Percentiles rank a stretch among this genome's conserved stretches.
phyloP scores from a whole-genome alignment of 2,113 vertebrate genomes.

The Myiopsitta monachus region DNA sequence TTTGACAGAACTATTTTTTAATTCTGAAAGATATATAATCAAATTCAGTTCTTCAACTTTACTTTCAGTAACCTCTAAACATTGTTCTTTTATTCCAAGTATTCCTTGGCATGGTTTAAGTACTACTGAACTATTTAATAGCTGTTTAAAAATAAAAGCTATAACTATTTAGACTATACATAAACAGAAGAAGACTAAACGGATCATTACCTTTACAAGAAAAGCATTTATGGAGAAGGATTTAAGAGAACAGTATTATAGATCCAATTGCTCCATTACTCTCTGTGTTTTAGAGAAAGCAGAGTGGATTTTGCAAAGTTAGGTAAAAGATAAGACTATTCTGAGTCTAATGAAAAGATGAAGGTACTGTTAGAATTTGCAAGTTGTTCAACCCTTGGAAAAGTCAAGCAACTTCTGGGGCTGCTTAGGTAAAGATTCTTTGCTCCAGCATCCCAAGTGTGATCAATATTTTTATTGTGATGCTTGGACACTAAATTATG shows the following conservation, averaged over 20 bases:
- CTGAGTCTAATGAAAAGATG: background rate
- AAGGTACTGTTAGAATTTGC: background rate
- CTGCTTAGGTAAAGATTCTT: background rate
- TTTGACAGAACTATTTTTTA: conserved; percentile 51
- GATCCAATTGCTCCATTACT: background rate
- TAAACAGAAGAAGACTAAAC: background rate
- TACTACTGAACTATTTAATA: conserved; percentile 62
- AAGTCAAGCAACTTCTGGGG: background rate
- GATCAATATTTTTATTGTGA: background rate
- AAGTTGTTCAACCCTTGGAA: background rate
- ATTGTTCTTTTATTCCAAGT: conserved; percentile 72
- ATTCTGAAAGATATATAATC: conserved; percentile 56
- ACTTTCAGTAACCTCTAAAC: conserved; percentile 69
- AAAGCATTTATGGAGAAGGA: background rate
- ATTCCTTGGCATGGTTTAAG: conserved; percentile 67
- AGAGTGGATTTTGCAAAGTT: background rate
- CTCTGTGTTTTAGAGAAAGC: background rate
- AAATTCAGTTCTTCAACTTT: conserved; percentile 57
- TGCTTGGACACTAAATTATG: background rate
- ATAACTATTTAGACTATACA: conserved; percentile 26
- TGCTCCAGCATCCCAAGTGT: background rate
- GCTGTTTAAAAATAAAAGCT: conserved; percentile 33
- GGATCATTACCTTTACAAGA: background rate
- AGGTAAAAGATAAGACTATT: background rate
- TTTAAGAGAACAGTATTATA: background rate